Conservation (phyloP, 1,140 invertebrate genomes). For the Pectinophora gossypiella region DNA sequence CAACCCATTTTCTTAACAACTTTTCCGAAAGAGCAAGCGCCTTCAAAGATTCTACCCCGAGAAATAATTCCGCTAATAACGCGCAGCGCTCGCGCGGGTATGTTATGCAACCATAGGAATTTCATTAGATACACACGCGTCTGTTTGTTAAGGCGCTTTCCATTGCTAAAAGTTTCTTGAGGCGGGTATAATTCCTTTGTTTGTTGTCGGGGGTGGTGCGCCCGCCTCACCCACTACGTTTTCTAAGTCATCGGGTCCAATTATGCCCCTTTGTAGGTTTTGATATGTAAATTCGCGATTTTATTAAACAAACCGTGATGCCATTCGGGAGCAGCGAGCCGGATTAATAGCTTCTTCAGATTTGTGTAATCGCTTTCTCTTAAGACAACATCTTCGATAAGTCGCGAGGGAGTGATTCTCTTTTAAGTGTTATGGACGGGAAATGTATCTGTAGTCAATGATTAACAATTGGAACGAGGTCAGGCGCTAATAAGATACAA, state of each 20-base stretch:
- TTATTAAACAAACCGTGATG: conserved; percentile 75
- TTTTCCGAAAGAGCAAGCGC: conserved; percentile 71
- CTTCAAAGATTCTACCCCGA: conserved; percentile 71
- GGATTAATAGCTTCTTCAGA: conserved; percentile 74
- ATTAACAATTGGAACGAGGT: too few species aligned
- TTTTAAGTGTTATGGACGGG: conserved; percentile 23
- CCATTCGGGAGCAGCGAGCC: conserved; percentile 70
- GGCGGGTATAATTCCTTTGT: conserved; percentile 75
- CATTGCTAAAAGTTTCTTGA: conserved; percentile 76
- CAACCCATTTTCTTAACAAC: conserved; percentile 74
- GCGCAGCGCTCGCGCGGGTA: conserved; percentile 60
- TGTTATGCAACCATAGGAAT: conserved; percentile 75
- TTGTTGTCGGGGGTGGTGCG: conserved; percentile 63
- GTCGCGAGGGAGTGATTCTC: conserved; percentile 57
- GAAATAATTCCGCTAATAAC: conserved; percentile 74
- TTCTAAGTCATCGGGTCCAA: conserved; percentile 73
- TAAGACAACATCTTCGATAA: conserved; percentile 63
- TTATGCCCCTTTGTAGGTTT: conserved; percentile 74
- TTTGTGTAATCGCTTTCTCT: conserved; percentile 74
- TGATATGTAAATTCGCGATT: conserved; percentile 74
- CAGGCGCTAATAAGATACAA: too few species aligned
- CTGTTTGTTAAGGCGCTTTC: conserved; percentile 75
- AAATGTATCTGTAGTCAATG: background rate
- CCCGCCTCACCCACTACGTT: conserved; percentile 66
- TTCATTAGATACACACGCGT: conserved; percentile 75